Evolutionary conservation across 2,797 vertebrate genomes (phyloP), one percentile per base, ranked within the genome.

Genomic region (Cercopithecus neglectus): DNA sequence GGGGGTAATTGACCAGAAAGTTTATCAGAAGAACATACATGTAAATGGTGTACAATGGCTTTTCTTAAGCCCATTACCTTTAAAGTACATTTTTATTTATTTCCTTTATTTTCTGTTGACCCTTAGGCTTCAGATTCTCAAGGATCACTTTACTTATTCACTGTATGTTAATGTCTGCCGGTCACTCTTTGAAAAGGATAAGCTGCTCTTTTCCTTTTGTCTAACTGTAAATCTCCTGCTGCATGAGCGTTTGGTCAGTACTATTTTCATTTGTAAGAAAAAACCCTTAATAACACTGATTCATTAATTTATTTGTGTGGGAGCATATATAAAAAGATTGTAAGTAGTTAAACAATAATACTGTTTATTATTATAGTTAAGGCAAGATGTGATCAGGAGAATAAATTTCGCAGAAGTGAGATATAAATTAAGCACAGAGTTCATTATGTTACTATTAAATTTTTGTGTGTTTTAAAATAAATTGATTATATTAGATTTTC

Each of bases 111-210:
- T 96, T 82, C 85, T 94, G 72, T 46, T 59, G 57, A 61, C 67
- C 3, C 74, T 96, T 96, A 99, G 99, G 97, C 98, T 99, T 57
- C 99, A 99, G 93, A 99, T 99, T 97, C 99, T 99, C 92, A 99
- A 97, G 98, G 99, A 99, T 94, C 99, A 99, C 97, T 99, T 99
- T 93, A 99, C 99, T 22, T 99, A 99, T 88, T 98, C 99, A 0
- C 98, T 99, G 36, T 99, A 99, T 7, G 98, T 99, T 91, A 99
- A 99, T 36, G 98, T 99, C 94, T 99, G 99, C 93, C 99, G 99
- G 39, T 99, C 99, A 0, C 99, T 99, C 61, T 99, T 99, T 98
- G 99, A 99, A 98, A 99, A 99, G 98, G 99, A 99, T 97, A 99
- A 99, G 96, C 98, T 99, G 79, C 99, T 99, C 44, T 99, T 99